These are phyloP conservation scores for Marcusenius ussheri DNA, from an alignment of 2,113 vertebrate species.

Conservation along the genomic window DNA sequence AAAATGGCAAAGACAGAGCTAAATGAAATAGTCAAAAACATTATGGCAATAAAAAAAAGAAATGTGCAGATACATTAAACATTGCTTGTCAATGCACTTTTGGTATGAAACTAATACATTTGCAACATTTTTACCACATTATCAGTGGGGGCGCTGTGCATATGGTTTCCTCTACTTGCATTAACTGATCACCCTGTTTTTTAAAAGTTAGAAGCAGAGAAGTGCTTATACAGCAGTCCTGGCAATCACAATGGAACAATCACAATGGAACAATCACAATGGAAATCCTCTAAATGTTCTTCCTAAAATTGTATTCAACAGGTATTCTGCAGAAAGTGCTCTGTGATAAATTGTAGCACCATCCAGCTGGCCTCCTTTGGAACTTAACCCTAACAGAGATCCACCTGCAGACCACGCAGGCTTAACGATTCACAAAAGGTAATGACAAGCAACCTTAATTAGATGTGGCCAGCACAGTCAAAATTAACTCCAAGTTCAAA, in stretches of 20 bases:
- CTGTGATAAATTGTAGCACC: not conserved
- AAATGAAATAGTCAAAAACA: not conserved
- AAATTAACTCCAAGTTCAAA: not conserved
- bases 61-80: not conserved
- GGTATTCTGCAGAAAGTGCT: not conserved
- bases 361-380: not conserved
- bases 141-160: not conserved
- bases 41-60: not conserved
- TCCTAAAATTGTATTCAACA: not conserved
- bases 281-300: not conserved
- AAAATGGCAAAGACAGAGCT: not conserved
- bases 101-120: not conserved
- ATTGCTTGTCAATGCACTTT: not conserved
- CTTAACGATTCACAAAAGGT: not conserved
- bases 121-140: not conserved
- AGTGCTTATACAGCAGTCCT: not conserved
- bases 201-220: not conserved
- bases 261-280: not conserved
- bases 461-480: not conserved
- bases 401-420: not conserved
- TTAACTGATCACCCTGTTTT: not conserved
- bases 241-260: not conserved
- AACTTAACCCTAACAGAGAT: not conserved
- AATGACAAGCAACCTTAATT: not conserved
- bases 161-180: not conserved